phyloP scores from a whole-genome alignment of 2,797 vertebrate species.

The Sitta carolinensis region DNA sequence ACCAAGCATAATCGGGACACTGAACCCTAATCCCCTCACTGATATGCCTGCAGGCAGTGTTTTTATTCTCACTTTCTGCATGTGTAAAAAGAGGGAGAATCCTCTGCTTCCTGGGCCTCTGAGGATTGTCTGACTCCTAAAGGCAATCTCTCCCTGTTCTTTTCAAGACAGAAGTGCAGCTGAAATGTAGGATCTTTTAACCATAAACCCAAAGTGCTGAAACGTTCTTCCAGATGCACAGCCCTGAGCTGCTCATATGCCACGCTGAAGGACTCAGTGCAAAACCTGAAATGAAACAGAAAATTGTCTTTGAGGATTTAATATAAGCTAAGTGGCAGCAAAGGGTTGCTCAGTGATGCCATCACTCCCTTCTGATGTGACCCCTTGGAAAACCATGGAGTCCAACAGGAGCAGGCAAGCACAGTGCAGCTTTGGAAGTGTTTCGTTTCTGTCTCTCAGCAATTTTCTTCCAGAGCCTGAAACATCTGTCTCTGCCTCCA shows the following conservation, averaged over 20 bases:
- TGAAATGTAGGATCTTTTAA: not conserved
- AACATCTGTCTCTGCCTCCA: constrained; percentile 56
- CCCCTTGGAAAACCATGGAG: not conserved
- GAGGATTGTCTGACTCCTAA: not conserved
- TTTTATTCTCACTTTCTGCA: constrained; percentile 34
- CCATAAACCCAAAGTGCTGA: not conserved
- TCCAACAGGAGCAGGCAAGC: not conserved
- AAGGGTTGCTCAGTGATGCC: not conserved
- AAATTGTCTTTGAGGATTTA: not conserved
- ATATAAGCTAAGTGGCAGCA: not conserved
- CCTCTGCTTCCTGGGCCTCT: not conserved
- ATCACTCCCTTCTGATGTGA: not conserved
- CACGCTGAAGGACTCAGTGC: not conserved
- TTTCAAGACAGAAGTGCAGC: not conserved
- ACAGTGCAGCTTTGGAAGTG: not conserved
- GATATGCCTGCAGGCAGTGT: constrained; percentile 33
- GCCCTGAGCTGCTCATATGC: not conserved
- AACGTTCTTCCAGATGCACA: not conserved
- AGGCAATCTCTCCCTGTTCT: not conserved
- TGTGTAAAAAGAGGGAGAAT: constrained; percentile 11
- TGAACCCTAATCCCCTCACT: constrained; percentile 21
- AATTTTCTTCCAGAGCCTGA: not conserved
- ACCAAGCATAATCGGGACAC: not conserved
- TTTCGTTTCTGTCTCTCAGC: constrained; percentile 33
- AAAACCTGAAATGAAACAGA: not conserved